Evolutionary conservation across 2,797 vertebrate genomes (phyloP).

Genomic region (Masticophis lateralis): DNA sequence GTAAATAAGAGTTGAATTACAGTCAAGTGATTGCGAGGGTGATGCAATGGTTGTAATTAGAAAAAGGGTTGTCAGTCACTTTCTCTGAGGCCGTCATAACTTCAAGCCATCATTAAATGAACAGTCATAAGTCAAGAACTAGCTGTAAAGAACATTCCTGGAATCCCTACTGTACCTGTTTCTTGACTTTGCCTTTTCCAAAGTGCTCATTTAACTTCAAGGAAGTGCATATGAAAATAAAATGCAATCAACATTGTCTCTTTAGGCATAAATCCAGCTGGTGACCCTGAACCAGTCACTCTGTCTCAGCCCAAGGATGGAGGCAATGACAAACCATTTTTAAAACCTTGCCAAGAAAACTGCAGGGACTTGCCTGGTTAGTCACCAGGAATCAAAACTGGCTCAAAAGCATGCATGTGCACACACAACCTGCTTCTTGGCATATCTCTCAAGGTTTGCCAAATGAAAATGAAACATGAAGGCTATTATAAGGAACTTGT

Average conservation of each 20-base stretch:
- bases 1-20: background rate
- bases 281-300: background rate
- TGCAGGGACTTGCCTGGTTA: background rate
- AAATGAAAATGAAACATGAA: background rate
- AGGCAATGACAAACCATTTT: background rate
- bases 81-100: background rate
- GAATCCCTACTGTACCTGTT: background rate
- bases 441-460: background rate
- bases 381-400: background rate
- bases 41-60: background rate
- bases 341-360: background rate
- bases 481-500: background rate
- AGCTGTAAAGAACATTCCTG: background rate
- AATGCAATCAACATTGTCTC: background rate
- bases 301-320: background rate
- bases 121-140: background rate
- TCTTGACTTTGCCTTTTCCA: background rate
- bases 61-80: background rate
- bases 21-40: background rate
- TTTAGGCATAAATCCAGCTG: background rate
- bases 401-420: background rate
- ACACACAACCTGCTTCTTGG: background rate
- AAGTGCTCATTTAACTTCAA: background rate
- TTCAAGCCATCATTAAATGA: background rate
- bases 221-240: background rate